Evolutionary conservation across 2,888 invertebrate genomes (phyloP).

Genomic region (Drosophila pseudotalamancana): DNA sequence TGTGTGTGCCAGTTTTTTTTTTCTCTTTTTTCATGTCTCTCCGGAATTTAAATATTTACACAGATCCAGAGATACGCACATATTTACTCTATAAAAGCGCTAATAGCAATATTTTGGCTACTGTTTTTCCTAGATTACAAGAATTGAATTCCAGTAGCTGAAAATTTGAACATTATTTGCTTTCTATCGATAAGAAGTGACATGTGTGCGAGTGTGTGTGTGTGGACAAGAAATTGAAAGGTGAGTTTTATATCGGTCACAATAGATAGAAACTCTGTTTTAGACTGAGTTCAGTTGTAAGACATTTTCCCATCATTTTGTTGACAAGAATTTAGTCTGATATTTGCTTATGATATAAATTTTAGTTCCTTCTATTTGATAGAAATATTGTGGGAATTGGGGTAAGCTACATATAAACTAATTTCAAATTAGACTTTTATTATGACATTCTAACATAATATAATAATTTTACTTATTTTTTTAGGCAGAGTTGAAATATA

Average conservation of each 20-base stretch:
- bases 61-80: constrained; percentile 49
- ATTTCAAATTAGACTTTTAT: too few relatives aligned
- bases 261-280: constrained; percentile 26
- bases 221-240: constrained; percentile 25
- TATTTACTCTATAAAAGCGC: constrained; percentile 47
- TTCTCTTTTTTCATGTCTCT: constrained; percentile 40
- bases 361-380: not conserved
- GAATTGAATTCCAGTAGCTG: constrained; percentile 68
- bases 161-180: constrained; percentile 50
- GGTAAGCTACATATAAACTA: too few relatives aligned
- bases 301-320: constrained; percentile 4
- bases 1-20: constrained; percentile 28
- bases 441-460: too few relatives aligned
- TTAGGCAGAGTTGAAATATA: too few relatives aligned
- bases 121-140: constrained; percentile 61
- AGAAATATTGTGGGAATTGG: too few relatives aligned
- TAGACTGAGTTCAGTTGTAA: not conserved
- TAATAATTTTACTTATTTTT: too few relatives aligned
- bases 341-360: too few relatives aligned
- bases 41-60: constrained; percentile 72
- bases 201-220: constrained; percentile 4
- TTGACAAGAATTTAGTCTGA: not conserved
- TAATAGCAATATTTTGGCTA: constrained; percentile 69
- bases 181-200: constrained; percentile 40
- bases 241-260: constrained; percentile 17